Evolutionary conservation across 2,113 vertebrate genomes (phyloP).

Genomic region (Ailuropoda melanoleuca): DNA sequence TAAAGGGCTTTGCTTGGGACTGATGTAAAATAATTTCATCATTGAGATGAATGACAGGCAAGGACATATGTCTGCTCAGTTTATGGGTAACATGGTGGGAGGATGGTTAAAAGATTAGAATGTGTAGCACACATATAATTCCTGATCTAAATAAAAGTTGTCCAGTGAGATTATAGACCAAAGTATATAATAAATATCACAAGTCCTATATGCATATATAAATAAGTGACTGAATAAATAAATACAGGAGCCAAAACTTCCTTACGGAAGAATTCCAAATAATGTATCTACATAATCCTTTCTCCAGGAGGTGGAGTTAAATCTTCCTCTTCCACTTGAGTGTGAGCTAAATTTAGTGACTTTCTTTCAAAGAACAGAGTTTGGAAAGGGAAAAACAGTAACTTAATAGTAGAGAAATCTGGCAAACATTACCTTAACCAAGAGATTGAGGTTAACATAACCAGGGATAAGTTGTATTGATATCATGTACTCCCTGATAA

Average conservation of each 20-base stretch:
- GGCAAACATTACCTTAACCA: neutral
- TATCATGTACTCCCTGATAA: neutral
- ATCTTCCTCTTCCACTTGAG: neutral
- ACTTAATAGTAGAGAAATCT: neutral
- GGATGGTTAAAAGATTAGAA: neutral
- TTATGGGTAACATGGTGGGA: neutral
- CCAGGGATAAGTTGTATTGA: neutral
- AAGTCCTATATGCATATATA: neutral
- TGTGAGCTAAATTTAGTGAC: neutral
- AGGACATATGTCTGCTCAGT: neutral
- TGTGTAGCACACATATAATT: neutral
- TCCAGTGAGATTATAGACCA: neutral
- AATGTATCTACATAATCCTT: neutral
- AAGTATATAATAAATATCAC: neutral
- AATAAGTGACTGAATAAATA: neutral
- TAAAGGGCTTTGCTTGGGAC: neutral
- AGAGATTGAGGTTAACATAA: neutral
- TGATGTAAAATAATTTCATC: neutral
- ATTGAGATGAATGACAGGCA: neutral
- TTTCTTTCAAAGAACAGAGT: neutral
- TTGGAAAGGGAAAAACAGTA: neutral
- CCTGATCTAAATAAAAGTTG: conserved; percentile 35
- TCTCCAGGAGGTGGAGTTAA: neutral
- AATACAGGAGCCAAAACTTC: neutral
- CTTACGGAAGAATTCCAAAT: neutral